Evolutionary conservation across 2,888 invertebrate genomes (phyloP).

Genomic region (Drosophila engyochracea): DNA sequence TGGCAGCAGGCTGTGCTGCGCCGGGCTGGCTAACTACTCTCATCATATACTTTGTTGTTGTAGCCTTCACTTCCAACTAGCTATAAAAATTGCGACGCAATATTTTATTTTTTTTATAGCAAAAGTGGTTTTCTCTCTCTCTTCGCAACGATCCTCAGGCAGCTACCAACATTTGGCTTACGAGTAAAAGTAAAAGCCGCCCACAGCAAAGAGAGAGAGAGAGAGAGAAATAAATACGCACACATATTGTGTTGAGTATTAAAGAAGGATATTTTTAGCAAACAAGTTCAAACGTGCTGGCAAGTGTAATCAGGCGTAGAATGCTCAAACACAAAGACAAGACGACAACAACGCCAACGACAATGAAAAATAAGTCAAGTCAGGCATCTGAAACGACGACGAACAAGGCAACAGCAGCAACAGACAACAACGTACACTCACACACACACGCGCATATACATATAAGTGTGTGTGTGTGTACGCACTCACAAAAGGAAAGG

Average conservation of each 20-base stretch:
- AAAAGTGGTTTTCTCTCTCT: slow-evolving; percentile 16
- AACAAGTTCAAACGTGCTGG: slow-evolving; percentile 65
- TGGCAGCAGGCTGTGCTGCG: slow-evolving; percentile 40
- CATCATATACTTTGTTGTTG: slow-evolving; percentile 24
- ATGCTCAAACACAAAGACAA: slow-evolving; percentile 74
- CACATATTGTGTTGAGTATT: slow-evolving; percentile 15
- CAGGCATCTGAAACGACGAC: slow-evolving; percentile 54
- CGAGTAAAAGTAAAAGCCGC: slow-evolving; percentile 39
- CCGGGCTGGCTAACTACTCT: slow-evolving; percentile 40
- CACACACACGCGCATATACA: slow-evolving; percentile 4
- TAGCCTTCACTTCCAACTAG: slow-evolving; percentile 34
- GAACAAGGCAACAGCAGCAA: slow-evolving; percentile 55
- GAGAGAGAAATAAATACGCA: slow-evolving; percentile 3
- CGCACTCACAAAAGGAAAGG: slow-evolving; percentile 37
- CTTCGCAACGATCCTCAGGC: slow-evolving; percentile 31
- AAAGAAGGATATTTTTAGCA: slow-evolving; percentile 61
- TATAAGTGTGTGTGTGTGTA: slow-evolving; percentile 16
- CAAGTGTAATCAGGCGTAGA: slow-evolving; percentile 76
- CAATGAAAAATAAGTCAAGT: slow-evolving; percentile 79
- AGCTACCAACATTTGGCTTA: slow-evolving; percentile 1
- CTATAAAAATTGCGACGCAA: slow-evolving; percentile 72
- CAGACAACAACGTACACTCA: slow-evolving; percentile 39
- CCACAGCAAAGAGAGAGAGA: slow-evolving; percentile 6
- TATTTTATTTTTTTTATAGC: slow-evolving; percentile 32
- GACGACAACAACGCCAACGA: slow-evolving; percentile 67